phyloP scores from a whole-genome alignment of 1,140 invertebrate species.

The Thaumetopoea pityocampa region DNA sequence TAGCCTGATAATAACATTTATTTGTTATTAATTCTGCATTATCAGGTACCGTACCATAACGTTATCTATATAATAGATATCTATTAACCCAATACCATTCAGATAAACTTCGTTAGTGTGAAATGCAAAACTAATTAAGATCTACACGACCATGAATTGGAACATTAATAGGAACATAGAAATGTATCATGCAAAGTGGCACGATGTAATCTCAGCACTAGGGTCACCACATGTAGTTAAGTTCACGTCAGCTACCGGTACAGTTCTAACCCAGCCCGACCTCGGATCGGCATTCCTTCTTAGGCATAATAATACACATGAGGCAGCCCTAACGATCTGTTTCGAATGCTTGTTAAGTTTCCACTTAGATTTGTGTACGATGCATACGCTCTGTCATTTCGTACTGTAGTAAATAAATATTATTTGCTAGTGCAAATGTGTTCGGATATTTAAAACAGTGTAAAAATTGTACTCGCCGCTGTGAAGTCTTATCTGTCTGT shows the following conservation, averaged over 20 bases:
- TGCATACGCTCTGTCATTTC: conserved; percentile 19
- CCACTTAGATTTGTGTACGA: conserved; percentile 29
- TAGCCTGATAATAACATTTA: too few species aligned
- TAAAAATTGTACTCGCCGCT: too few species aligned
- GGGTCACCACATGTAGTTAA: conserved; percentile 25
- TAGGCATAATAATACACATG: conserved; percentile 67
- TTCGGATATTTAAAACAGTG: too few species aligned
- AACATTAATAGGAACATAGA: conserved; percentile 1
- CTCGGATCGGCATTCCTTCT: conserved; percentile 54
- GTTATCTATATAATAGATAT: too few species aligned
- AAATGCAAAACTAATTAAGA: too few species aligned
- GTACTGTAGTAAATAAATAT: too few species aligned
- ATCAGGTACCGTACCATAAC: too few species aligned
- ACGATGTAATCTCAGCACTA: conserved; percentile 24
- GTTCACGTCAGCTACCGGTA: conserved; percentile 30
- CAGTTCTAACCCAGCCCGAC: conserved; percentile 6
- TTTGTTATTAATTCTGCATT: too few species aligned
- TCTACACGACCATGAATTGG: not conserved
- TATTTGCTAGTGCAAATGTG: too few species aligned
- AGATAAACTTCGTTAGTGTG: too few species aligned
- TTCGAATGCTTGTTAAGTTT: conserved; percentile 56
- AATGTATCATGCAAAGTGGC: conserved; percentile 10
- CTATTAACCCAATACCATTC: too few species aligned
- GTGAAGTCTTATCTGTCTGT: too few species aligned
- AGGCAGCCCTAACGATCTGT: conserved; percentile 54